A percentile compares a stretch with the other conserved stretches of the same genome.
phyloP scores from a whole-genome alignment of 35 echinoderm and acorn worm genomes.

The Heliocidaris erythrogramma region DNA sequence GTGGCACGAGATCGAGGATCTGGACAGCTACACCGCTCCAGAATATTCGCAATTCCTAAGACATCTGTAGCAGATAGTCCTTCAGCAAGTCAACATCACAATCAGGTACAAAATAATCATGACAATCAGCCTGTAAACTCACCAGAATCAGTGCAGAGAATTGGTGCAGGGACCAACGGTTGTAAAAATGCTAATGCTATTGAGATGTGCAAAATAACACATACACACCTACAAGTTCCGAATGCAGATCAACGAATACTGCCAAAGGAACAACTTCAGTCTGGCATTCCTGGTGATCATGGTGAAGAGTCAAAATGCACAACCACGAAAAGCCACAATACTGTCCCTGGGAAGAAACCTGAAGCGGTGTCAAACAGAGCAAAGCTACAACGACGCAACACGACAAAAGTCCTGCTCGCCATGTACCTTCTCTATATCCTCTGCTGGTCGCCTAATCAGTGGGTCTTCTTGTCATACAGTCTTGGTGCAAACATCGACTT shows the following conservation, averaged over 20 bases:
- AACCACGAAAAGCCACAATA: background rate
- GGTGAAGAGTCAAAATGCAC: background rate
- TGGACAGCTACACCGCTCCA: background rate
- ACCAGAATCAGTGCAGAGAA: background rate
- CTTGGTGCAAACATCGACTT: constrained; percentile 31
- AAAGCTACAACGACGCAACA: constrained; percentile 39
- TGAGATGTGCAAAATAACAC: background rate
- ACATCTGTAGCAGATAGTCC: background rate
- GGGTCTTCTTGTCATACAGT: constrained; percentile 57
- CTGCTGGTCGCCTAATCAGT: constrained; percentile 81
- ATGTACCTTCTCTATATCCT: constrained; percentile 70
- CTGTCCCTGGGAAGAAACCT: background rate
- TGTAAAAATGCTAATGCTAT: background rate
- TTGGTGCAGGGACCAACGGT: background rate
- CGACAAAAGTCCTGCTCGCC: constrained; percentile 50
- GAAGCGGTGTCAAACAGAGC: background rate
- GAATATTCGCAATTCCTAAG: background rate
- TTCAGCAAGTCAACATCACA: background rate
- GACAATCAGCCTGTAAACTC: background rate
- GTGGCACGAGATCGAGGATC: background rate
- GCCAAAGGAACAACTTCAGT: background rate
- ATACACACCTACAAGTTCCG: background rate
- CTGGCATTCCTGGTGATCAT: background rate
- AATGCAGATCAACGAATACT: background rate
- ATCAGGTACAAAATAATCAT: background rate